Evolutionary conservation across 2,797 vertebrate species (phyloP).

Genomic region (Aphelocoma californica): DNA sequence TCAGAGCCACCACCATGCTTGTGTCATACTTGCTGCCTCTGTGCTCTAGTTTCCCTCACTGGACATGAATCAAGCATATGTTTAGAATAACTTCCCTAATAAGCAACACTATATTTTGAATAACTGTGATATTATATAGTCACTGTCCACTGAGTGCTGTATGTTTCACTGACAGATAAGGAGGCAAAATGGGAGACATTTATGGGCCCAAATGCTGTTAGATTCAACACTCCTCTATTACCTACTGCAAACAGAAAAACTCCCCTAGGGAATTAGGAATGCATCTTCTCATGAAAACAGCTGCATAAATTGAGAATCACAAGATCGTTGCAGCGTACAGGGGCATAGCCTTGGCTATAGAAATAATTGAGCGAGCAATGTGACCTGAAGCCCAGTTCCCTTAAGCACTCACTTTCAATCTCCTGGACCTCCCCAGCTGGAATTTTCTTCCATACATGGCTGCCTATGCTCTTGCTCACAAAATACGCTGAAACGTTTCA

Average conservation of each 20-base stretch:
- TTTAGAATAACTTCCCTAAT: background rate
- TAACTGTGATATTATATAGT: background rate
- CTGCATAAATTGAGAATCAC: background rate
- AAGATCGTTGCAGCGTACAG: accelerated
- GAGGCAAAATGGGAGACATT: background rate
- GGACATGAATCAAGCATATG: background rate
- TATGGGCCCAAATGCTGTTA: background rate
- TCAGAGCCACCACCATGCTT: background rate
- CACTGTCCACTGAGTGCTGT: background rate
- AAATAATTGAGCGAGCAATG: background rate
- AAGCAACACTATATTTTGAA: background rate
- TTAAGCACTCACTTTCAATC: background rate
- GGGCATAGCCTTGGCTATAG: background rate
- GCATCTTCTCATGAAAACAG: background rate
- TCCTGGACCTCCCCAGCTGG: background rate
- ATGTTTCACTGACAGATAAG: background rate
- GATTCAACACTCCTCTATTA: background rate
- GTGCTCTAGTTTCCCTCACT: background rate
- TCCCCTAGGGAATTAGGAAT: background rate
- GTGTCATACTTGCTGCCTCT: background rate
- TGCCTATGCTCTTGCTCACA: background rate
- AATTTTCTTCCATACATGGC: background rate
- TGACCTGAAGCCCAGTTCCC: background rate
- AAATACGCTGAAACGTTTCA: background rate
- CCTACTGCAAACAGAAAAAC: background rate